Percentiles rank a stretch among this genome's conserved stretches.
Conservation (phyloP, 1,140 invertebrate genomes). For the Eupristina koningsbergeri region DNA sequence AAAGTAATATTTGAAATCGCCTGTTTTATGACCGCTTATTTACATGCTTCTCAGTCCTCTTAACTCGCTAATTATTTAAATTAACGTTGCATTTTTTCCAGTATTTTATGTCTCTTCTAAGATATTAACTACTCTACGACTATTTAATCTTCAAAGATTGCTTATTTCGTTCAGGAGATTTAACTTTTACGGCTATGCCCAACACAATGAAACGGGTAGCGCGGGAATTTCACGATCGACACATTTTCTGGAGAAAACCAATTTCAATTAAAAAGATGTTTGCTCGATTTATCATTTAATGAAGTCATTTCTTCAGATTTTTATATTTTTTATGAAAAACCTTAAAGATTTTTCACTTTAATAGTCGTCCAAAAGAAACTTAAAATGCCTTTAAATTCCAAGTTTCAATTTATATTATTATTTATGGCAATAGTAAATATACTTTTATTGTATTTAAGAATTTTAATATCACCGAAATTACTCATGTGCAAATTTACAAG, state of each 20-base stretch:
- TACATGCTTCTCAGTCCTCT: not conserved
- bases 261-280: not conserved
- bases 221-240: not conserved
- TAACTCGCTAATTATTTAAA: not conserved
- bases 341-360: too few species aligned
- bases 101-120: not conserved
- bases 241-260: not conserved
- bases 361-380: too few species aligned
- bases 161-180: not conserved
- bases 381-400: not conserved
- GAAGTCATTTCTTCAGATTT: not conserved
- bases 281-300: not conserved
- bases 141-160: slow-evolving; percentile 8
- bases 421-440: too few species aligned
- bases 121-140: not conserved
- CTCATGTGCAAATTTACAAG: too few species aligned
- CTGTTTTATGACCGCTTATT: not conserved
- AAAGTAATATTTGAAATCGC: not conserved
- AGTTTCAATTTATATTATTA: not conserved
- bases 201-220: not conserved
- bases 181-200: not conserved
- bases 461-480: not conserved
- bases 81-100: not conserved
- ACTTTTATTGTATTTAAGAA: too few species aligned
- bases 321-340: not conserved